A percentile compares a stretch with the other conserved stretches of the same genome.
These are phyloP conservation scores for Idaea biselata DNA, from an alignment of 2,888 invertebrate genomes.

Conservation along the genomic window DNA sequence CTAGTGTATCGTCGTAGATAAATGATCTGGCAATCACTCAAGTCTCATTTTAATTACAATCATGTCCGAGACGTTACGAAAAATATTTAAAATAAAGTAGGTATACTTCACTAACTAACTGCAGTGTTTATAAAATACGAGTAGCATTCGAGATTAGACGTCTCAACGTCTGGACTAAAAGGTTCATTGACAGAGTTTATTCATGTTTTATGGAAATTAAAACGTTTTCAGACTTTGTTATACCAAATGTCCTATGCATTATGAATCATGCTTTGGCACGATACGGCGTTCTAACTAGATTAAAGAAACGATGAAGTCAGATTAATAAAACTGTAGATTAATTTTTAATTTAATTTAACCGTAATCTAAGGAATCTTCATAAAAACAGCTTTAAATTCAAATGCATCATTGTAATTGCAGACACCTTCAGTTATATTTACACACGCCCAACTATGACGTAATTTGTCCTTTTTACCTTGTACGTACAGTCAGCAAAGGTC, in stretches of 20 bases:
- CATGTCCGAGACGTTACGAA: neutral
- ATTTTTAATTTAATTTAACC: neutral
- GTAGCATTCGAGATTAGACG: neutral
- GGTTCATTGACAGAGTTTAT: conserved; percentile 6
- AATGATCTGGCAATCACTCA: neutral
- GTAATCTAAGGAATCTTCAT: neutral
- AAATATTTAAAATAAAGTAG: neutral
- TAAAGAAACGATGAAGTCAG: neutral
- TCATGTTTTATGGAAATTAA: conserved; percentile 13
- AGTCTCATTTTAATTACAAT: neutral
- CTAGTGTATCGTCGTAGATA: neutral
- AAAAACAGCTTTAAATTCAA: too few species aligned
- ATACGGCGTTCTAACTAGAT: neutral
- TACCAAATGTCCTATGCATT: neutral
- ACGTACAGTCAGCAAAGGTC: too few species aligned
- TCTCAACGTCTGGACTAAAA: conserved; percentile 3
- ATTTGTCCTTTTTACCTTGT: too few species aligned
- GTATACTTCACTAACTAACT: neutral
- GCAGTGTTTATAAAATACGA: neutral
- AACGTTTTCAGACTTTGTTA: conserved; percentile 4
- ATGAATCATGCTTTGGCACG: neutral
- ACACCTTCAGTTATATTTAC: too few species aligned
- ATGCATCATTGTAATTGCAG: too few species aligned
- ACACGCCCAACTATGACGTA: too few species aligned
- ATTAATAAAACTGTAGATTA: neutral